These are phyloP conservation scores for Julus scanicus DNA, from an alignment of 2,888 invertebrate genomes.

Conservation along the genomic window DNA sequence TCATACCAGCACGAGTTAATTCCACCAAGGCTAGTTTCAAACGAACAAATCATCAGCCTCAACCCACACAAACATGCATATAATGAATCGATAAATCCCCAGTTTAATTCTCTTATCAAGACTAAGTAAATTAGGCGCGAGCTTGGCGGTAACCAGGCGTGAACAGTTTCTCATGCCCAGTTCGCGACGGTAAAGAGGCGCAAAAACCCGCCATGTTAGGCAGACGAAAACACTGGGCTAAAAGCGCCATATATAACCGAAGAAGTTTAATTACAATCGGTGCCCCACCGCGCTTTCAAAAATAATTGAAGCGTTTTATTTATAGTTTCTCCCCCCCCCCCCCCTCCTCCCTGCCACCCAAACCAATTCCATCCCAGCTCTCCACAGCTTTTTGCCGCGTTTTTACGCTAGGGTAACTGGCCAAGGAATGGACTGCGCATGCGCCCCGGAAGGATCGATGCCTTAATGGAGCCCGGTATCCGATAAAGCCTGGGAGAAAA, in stretches of 20 bases:
- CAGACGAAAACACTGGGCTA: neutral
- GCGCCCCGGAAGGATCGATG: neutral
- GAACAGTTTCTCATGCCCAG: neutral
- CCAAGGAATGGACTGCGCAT: neutral
- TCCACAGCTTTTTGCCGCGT: neutral
- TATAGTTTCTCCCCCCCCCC: neutral
- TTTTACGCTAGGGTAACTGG: neutral
- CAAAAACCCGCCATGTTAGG: neutral
- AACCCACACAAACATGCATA: neutral
- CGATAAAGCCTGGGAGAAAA: neutral
- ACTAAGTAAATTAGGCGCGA: neutral
- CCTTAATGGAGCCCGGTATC: neutral
- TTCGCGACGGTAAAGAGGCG: neutral
- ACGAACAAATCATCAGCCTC: neutral
- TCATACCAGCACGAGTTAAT: neutral
- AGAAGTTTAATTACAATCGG: conserved; percentile 33
- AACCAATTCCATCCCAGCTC: no score
- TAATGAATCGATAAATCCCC: conserved; percentile 33
- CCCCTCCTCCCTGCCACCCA: neutral
- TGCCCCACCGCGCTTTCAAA: neutral
- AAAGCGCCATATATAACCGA: neutral
- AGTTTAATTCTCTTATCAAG: conserved; percentile 19
- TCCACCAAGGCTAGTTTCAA: neutral
- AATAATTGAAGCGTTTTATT: conserved; percentile 33
- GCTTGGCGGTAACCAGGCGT: neutral